Evolutionary conservation across 2,888 invertebrate genomes (phyloP).

Genomic region (Petrophora chlorosata): DNA sequence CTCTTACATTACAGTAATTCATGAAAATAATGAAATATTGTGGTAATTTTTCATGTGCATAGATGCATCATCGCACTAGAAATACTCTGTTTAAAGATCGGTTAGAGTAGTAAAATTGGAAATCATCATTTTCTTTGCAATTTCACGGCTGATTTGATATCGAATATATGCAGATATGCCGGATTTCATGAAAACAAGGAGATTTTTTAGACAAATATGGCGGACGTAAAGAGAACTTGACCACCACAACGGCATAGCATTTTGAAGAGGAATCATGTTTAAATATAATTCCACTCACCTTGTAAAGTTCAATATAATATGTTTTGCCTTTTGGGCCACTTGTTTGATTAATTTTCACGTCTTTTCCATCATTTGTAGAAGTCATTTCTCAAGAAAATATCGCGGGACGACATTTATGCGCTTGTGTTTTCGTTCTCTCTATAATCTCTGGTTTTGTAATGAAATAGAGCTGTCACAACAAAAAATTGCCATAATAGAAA

Average conservation of each 20-base stretch:
- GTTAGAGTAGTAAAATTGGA: not conserved
- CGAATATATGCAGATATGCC: conserved; percentile 37
- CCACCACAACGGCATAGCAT: conserved; percentile 74
- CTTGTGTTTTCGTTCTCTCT: conserved; percentile 84
- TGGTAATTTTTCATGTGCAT: conserved; percentile 13
- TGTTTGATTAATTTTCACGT: conserved; percentile 79
- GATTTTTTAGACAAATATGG: conserved; percentile 77
- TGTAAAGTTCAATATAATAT: conserved; percentile 80
- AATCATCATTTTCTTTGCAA: not conserved
- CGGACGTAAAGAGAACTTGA: conserved; percentile 74
- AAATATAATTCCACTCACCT: conserved; percentile 70
- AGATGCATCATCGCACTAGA: conserved; percentile 8
- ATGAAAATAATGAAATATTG: conserved; percentile 4
- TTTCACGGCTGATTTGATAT: conserved; percentile 12
- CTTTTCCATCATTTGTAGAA: conserved; percentile 83
- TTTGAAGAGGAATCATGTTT: conserved; percentile 44
- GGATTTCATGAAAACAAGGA: conserved; percentile 76
- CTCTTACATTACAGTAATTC: not conserved
- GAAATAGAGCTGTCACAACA: conserved; percentile 80
- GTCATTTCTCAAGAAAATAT: conserved; percentile 84
- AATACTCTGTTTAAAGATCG: not conserved
- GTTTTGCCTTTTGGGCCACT: conserved; percentile 76
- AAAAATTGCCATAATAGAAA: conserved; percentile 49
- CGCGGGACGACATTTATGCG: conserved; percentile 83
- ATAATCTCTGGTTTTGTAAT: too few species aligned